Conservation (phyloP, 2,797 vertebrate genomes). For the Gymnodraco acuticeps region DNA sequence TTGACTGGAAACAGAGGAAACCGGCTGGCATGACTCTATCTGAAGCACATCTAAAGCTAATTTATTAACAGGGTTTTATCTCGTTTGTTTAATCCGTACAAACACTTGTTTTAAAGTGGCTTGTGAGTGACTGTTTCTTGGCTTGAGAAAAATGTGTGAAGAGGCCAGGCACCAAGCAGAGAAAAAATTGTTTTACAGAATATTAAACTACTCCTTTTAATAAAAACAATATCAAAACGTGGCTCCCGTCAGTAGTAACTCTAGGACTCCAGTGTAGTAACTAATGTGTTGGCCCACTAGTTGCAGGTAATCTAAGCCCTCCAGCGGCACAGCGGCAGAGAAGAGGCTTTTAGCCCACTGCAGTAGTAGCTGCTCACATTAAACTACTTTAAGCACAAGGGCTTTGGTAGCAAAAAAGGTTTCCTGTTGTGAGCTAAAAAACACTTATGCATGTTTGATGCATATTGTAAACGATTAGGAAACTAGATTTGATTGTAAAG, state of each 20-base stretch:
- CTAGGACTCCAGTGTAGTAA: slow-evolving; percentile 16
- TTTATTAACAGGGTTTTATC: neutral
- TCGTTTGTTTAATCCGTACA: neutral
- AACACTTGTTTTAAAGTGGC: neutral
- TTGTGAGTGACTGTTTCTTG: neutral
- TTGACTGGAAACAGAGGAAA: neutral
- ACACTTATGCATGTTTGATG: slow-evolving; percentile 34
- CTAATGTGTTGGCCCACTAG: slow-evolving; percentile 46
- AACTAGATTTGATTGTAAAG: neutral
- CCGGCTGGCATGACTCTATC: neutral
- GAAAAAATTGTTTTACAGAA: neutral
- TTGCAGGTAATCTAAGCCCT: slow-evolving; percentile 17
- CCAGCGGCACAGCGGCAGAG: slow-evolving; percentile 13
- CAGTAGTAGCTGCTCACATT: slow-evolving; percentile 44
- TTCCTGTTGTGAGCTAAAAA: slow-evolving; percentile 36
- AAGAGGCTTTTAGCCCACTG: slow-evolving; percentile 52
- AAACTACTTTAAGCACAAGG: slow-evolving; percentile 47
- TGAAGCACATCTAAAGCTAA: neutral
- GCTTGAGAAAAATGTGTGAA: neutral
- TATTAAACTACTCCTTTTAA: too few relatives aligned
- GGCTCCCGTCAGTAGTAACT: neutral
- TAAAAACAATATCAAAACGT: too few relatives aligned
- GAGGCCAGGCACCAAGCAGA: neutral
- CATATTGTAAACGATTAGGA: neutral
- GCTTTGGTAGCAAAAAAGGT: slow-evolving; percentile 27